Evolutionary conservation across 2,113 vertebrate species (phyloP), one percentile per base, ranked within the genome.

Genomic region (Paradoxurus hermaphroditus): DNA sequence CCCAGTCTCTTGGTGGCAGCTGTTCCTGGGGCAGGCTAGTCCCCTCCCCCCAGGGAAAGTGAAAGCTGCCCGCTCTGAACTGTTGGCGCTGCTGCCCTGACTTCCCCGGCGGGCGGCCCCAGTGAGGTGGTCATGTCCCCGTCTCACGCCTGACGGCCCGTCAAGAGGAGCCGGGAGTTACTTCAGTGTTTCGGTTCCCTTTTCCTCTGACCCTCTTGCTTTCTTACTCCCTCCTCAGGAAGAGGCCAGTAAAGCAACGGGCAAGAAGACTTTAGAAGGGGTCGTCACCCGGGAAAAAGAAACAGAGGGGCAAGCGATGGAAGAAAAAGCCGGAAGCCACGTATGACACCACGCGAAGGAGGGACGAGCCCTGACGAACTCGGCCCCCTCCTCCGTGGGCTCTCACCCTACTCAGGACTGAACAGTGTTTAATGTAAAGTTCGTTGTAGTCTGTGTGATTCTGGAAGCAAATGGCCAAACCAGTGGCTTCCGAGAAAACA

Each of bases 381-480:
- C 4, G 0, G 95, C 97, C 97, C 36, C 5, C 90, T 67, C 95
- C 93, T 89, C 91, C 19, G 4, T 77, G 97, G 98, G 98, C 98
- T 97, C 96, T 95, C 98, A 97, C 97, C 98, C 98, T 96, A 97
- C 98, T 98, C 49, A 96, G 99, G 98, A 99, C 98, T 98, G 12
- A 95, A 97, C 98, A 97, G 98, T 98, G 98, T 99, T 98, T 97
- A 95, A 98, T 98, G 98, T 98, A 88, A 98, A 98, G 98, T 98
- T 98, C 98, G 98, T 98, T 98, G 97, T 97, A 97, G 98, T 99
- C 97, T 96, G 92, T 98, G 98, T 98, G 98, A 99, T 98, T 65
- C 98, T 98, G 98, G 98, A 98, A 99, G 98, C 98, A 94, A 98
- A 98, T 90, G 95, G 19, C 97, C 97, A 94, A 97, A 96, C 94